phyloP scores from a whole-genome alignment of 2,888 invertebrate genomes.

The Elmis aenea region DNA sequence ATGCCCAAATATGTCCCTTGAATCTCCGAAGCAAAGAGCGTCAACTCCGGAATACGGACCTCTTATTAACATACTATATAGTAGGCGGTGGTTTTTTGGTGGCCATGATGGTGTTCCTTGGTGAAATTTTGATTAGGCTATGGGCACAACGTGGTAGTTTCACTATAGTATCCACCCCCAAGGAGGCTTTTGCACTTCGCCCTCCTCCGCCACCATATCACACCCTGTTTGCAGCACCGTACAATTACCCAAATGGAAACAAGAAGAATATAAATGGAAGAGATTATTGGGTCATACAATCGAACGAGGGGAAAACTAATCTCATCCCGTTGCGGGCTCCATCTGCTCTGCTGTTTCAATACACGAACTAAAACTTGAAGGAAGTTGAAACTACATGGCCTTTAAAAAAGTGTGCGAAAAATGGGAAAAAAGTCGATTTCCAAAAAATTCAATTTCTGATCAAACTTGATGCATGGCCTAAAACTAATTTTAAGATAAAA shows the following conservation, averaged over 20 bases:
- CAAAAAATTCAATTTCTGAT: not conserved
- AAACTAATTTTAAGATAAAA: too few species aligned
- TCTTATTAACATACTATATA: constrained; percentile 69
- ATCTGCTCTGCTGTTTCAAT: constrained; percentile 71
- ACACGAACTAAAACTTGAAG: constrained; percentile 46
- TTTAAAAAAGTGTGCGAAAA: too few species aligned
- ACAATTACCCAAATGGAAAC: constrained; percentile 12
- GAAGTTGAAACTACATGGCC: too few species aligned
- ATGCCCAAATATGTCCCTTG: constrained; percentile 69
- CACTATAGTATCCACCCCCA: too few species aligned
- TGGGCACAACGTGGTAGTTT: not conserved
- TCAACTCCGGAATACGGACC: constrained; percentile 64
- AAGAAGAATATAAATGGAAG: constrained; percentile 58
- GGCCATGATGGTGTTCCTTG: constrained; percentile 56
- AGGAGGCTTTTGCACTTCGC: too few species aligned
- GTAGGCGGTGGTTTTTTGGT: constrained; percentile 61
- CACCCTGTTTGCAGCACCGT: constrained; percentile 51
- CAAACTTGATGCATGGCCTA: not conserved
- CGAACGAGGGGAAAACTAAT: constrained; percentile 57
- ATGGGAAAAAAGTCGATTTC: too few species aligned
- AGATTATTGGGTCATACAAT: constrained; percentile 66
- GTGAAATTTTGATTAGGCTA: constrained; percentile 49
- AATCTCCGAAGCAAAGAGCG: constrained; percentile 72
- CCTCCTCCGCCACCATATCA: constrained; percentile 64
- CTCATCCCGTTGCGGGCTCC: constrained; percentile 71